Evolutionary conservation across 2,888 invertebrate genomes (phyloP).

Genomic region (Tryphoninae sp.): DNA sequence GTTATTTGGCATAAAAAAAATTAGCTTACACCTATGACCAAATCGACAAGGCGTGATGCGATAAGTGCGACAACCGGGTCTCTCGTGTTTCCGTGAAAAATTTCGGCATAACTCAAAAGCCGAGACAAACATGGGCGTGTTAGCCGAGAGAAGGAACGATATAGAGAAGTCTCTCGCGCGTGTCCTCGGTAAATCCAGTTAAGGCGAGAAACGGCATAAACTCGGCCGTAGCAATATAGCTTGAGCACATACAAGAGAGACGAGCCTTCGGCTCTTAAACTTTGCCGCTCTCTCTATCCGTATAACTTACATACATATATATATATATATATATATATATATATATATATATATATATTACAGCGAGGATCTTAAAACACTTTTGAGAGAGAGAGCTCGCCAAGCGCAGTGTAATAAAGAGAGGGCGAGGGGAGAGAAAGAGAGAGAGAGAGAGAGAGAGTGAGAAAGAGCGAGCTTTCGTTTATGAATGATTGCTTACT

Average conservation of each 20-base stretch:
- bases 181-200: conserved; percentile 77
- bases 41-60: conserved; percentile 10
- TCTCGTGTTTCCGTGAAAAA: conserved; percentile 77
- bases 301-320: conserved; percentile 26
- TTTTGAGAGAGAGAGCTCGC: conserved; percentile 37
- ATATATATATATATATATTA: conserved; percentile 3
- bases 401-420: conserved; percentile 38
- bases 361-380: conserved; percentile 29
- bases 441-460: conserved; percentile 31
- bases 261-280: conserved; percentile 50
- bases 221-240: conserved; percentile 61
- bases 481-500: conserved; percentile 62
- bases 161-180: conserved; percentile 56
- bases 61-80: conserved; percentile 63
- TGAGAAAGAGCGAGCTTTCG: conserved; percentile 41
- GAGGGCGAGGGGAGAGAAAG: not conserved
- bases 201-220: conserved; percentile 68
- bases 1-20: no score
- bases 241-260: conserved; percentile 55
- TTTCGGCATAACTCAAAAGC: conserved; percentile 80
- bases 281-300: conserved; percentile 44
- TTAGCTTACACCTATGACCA: no score
- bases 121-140: conserved; percentile 80
- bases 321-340: conserved; percentile 15
- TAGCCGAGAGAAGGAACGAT: conserved; percentile 58